Evolutionary conservation across 2,113 vertebrate genomes (phyloP), one percentile per base, ranked within the genome.

Genomic region (Blennius ocellaris): DNA sequence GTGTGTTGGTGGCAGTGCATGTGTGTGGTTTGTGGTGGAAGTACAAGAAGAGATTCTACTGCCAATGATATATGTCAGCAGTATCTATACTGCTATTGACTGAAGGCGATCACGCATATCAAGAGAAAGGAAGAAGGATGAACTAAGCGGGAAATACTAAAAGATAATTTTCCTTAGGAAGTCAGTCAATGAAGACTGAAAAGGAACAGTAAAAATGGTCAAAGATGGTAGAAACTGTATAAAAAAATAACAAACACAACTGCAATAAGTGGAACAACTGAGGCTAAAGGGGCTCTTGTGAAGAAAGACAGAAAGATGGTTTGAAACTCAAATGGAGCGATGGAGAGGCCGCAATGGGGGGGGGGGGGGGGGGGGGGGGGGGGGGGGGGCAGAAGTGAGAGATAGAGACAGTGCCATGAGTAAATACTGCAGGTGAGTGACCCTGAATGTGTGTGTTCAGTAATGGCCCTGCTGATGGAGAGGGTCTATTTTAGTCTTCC

Each of bases 391-490:
- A 45, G 45, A 53, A 38, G 58, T 59, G 59, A 76, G 14, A 62
- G 51, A 55, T 15, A 5, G 41, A 41, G 39, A 39, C 8, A 10
- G 63, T 40, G 73, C 38, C 41, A 55, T 49, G 50, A 68, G 65
- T 68, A 74, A 72, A 82, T 11, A 49, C 50, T 54, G 56, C 6
- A 59, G 80, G 71, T 62, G 10, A 3, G 36, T 30, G 21, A 30
- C 21, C 21, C 60, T 76, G 61, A 80, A 62, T 61, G 62, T 81
- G 70, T 64, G 69, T 75, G 44, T 54, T 81, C 55, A 61, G 52
- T 74, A 74, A 76, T 86, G 48, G 83, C 30, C 45, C 58, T 54
- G n/a, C 37, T 80, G 81, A 80, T 73, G 48, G 55, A 83, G 52
- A 62, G 45, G 48, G n/a, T 63, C 59, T 81, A 79, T 81, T 84